Evolutionary conservation across 2,888 invertebrate genomes (phyloP), one percentile per base, ranked within the genome.

Genomic region (Nomada fabriciana): DNA sequence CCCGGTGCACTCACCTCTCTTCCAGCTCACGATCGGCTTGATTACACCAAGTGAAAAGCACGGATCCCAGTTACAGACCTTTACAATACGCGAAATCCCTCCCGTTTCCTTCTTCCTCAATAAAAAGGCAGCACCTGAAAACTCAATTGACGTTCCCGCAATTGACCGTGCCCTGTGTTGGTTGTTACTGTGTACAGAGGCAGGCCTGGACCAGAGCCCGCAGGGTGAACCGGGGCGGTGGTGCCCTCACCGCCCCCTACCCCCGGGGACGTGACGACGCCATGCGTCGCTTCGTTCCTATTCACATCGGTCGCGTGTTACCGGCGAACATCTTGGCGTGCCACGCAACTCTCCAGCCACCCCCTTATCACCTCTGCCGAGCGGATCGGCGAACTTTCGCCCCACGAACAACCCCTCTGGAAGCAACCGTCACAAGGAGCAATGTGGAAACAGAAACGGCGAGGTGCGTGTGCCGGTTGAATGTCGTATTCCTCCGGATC

Each of bases 181-280:
- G 20, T 78, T 78, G 60, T 73, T 65, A 29, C 59, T 36, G 25
- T 89, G 89, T 92, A 61, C 94, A 95, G 95, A 94, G 94, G 94
- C 94, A 94, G 94, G 94, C 94, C 95, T 92, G 93, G 95, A 95
- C 95, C 95, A 94, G 94, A 95, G 95, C 95, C 95, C 95, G 95
- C 95, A 95, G 95, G 95, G 95, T 95, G 95, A 94, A 95, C 84
- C 86, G 88, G 91, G 91, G 91, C 93, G 93, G 93, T 93, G 93
- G 93, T 93, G 93, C 93, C 93, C 92, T 91, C 92, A 93, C 93
- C 93, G 92, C 90, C 89, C 89, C 78, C 47, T 89, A 88, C 89
- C 79, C 50, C 63, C 60, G 61, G 63, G 78, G 80, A 88, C 78
- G 86, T 69, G 73, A 78, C 86, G 84, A 82, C 79, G 88, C 73